A percentile compares a stretch with the other conserved stretches of the same genome.
Conservation (phyloP, 2,888 invertebrate species). For the Desoria tigrina region DNA sequence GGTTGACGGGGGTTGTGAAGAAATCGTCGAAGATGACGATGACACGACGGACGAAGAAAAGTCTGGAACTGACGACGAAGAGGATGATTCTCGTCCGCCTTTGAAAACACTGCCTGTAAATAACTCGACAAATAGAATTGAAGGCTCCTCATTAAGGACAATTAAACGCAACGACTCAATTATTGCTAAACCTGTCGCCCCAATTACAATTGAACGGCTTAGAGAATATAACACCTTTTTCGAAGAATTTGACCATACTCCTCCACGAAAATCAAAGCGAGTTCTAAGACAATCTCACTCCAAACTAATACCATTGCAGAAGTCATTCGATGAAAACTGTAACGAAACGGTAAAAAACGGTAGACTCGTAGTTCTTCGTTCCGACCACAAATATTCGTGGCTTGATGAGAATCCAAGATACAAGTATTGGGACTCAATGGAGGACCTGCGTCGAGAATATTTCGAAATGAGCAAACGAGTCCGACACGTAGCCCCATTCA, state of each 20-base stretch:
- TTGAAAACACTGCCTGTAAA: too few relatives aligned
- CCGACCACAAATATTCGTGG: conserved; percentile 43
- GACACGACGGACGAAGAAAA: conserved; percentile 51
- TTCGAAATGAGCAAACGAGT: conserved; percentile 64
- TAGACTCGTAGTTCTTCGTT: conserved; percentile 20
- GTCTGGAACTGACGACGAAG: neutral
- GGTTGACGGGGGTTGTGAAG: conserved; percentile 34
- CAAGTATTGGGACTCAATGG: conserved; percentile 31
- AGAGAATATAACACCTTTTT: neutral
- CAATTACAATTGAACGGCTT: neutral
- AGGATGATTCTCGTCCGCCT: neutral
- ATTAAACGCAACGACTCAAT: too few relatives aligned
- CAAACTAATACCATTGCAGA: neutral
- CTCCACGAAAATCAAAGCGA: too few relatives aligned
- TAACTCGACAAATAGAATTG: too few relatives aligned
- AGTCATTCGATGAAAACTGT: conserved; percentile 1
- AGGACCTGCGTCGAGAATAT: conserved; percentile 57
- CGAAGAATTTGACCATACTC: neutral
- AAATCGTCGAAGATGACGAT: conserved; percentile 37
- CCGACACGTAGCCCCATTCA: conserved; percentile 68
- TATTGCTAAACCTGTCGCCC: too few relatives aligned
- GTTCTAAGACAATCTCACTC: too few relatives aligned
- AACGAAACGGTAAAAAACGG: conserved; percentile 6
- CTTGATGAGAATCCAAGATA: conserved; percentile 32
- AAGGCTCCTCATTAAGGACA: too few relatives aligned